Evolutionary conservation across 2,797 vertebrate genomes (phyloP), one percentile per base, ranked within the genome.

Genomic region (Staurois parvus): DNA sequence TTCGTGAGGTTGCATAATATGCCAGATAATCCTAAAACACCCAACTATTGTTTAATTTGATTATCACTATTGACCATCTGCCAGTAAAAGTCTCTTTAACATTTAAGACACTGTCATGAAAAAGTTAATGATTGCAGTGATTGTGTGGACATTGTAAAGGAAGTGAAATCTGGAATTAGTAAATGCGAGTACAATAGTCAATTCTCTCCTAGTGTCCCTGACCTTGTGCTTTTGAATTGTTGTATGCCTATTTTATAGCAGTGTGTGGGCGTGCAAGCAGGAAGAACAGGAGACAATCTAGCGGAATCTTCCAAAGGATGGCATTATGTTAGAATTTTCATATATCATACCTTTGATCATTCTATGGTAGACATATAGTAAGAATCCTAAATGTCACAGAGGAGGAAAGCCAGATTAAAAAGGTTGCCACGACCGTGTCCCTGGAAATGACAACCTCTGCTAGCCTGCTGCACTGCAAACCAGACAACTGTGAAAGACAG

Each of bases 71-170:
- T 70, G 67, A 72, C 45, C 69, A 26, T 17, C 30, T 72, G 67
- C 2, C 68, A 28, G 15, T 56, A 34, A 32, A 70, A 26, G 6
- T n/a, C 11, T 80, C 28, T 24, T n/a, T 70, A 19, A 24, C 42
- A 12, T 12, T 72, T n/a, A 72, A 28, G 26, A 40, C 28, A 56
- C n/a, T 15, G 66, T 29, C 40, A 80, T 70, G 30, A 70, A 80
- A 80, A 70, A 29, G 42, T 34, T 70, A 70, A 79, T 70, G 28
- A 79, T 79, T 79, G 68, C 3, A 8, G 28, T 34, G 12, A 48
- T 52, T 69, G 11, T 70, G 40, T 24, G 5, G 28, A 30, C 19
- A 48, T 30, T n/a, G 40, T 21, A 72, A 42, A 40, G 8, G 34
- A 72, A 17, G 0, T 8, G 10, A 28, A 45, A 73, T 29, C 40